Percentiles rank a stretch among this genome's conserved stretches.
Evolutionary conservation across 2,113 vertebrate genomes (phyloP).

Genomic region (Hydrochoerus hydrochaeris): DNA sequence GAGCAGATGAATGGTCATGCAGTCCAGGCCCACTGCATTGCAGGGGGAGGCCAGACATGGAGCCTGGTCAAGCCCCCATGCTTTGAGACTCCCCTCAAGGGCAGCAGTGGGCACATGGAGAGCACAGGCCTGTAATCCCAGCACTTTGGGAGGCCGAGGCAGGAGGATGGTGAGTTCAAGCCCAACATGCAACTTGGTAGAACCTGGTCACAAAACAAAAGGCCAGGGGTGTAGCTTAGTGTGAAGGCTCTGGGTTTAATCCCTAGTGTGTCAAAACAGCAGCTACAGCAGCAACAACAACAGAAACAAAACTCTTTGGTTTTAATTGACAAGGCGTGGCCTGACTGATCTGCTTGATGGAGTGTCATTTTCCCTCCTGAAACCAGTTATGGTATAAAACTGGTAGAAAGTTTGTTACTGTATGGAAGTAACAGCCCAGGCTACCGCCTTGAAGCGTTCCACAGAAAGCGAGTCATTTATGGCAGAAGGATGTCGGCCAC

Average conservation of each 20-base stretch:
- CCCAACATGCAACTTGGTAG: background rate
- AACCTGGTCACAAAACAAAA: background rate
- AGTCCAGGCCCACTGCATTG: background rate
- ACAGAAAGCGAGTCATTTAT: background rate
- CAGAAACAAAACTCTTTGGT: background rate
- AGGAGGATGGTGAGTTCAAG: background rate
- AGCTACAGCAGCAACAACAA: background rate
- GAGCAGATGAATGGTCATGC: background rate
- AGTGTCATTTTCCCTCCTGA: constrained; percentile 25
- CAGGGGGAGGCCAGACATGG: background rate
- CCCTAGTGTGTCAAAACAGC: background rate
- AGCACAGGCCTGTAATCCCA: background rate
- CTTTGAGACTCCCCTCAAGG: background rate
- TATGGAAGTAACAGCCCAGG: background rate
- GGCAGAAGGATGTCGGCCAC: background rate
- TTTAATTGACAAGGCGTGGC: background rate
- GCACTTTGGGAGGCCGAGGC: background rate
- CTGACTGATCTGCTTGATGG: background rate
- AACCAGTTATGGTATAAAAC: constrained; percentile 31
- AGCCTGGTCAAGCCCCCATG: background rate
- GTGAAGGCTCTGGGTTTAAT: background rate
- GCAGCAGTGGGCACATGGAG: background rate
- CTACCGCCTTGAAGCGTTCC: constrained; percentile 12
- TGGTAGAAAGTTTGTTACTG: background rate
- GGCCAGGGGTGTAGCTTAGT: too few relatives aligned